These are phyloP conservation scores for Parotocinclus haroldoi DNA, from an alignment of 2,797 vertebrate genomes.

Conservation along the genomic window DNA sequence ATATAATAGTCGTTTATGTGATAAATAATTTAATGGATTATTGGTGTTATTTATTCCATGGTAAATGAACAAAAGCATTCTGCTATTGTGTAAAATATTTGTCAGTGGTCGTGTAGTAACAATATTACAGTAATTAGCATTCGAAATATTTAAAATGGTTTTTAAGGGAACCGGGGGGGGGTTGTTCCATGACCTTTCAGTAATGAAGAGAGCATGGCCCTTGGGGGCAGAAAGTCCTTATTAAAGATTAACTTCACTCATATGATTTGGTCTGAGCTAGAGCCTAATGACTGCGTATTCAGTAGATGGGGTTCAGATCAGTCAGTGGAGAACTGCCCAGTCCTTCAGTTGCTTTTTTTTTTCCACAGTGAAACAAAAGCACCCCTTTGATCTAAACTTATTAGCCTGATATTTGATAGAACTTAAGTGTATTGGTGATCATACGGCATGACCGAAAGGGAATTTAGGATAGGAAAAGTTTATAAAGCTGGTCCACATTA, in stretches of 20 bases:
- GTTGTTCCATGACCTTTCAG: background rate
- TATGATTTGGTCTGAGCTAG: slow-evolving; percentile 37
- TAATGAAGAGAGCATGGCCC: background rate
- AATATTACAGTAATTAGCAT: too few species aligned
- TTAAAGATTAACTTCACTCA: slow-evolving; percentile 42
- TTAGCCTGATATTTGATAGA: slow-evolving; percentile 12
- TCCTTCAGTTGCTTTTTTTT: background rate
- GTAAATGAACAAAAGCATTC: too few species aligned
- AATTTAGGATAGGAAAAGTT: background rate
- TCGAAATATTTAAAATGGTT: too few species aligned
- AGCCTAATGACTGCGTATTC: slow-evolving; percentile 29
- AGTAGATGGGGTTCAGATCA: slow-evolving; percentile 29
- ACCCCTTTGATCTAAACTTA: slow-evolving; percentile 3
- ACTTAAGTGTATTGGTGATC: slow-evolving; percentile 2
- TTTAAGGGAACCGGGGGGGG: too few species aligned
- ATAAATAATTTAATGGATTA: too few species aligned
- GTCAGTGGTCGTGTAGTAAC: too few species aligned
- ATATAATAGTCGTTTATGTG: too few species aligned
- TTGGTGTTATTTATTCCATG: too few species aligned
- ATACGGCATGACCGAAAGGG: background rate
- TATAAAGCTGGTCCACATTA: too few species aligned
- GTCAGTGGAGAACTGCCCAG: background rate
- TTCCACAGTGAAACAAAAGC: slow-evolving; percentile 7
- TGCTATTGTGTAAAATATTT: too few species aligned
- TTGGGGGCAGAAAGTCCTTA: slow-evolving; percentile 18